Evolutionary conservation across 2,888 invertebrate genomes (phyloP).

Genomic region (Euplexia lucipara): DNA sequence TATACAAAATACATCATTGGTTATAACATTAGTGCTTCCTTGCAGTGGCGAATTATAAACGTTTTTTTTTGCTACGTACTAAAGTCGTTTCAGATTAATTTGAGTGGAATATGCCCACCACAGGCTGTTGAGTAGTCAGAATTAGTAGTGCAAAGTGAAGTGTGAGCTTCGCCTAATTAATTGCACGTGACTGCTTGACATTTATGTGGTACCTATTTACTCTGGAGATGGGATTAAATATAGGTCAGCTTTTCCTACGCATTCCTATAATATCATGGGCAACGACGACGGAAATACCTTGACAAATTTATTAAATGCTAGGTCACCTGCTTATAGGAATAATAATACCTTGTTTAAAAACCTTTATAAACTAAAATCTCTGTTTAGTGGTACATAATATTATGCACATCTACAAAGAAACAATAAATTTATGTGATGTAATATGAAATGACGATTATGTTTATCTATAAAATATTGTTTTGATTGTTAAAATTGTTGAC

Average conservation of each 20-base stretch:
- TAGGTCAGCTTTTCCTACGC: conserved; percentile 8
- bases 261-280: neutral
- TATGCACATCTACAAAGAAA: conserved; percentile 4
- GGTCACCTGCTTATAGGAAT: neutral
- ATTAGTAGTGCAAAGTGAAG: no score
- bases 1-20: no score
- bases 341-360: neutral
- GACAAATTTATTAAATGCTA: neutral
- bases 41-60: no score
- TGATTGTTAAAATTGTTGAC: conserved; percentile 16
- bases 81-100: no score
- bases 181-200: neutral
- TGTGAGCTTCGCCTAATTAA: neutral
- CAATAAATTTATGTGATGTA: conserved; percentile 3
- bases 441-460: conserved; percentile 12
- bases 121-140: no score
- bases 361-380: neutral
- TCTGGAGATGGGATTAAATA: conserved; percentile 1
- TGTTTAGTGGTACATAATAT: neutral
- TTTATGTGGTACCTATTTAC: conserved; percentile 20
- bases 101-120: no score
- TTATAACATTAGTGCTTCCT: no score
- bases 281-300: conserved; percentile 19
- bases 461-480: conserved; percentile 21
- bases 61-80: no score